Conservation (phyloP, 64 coral and sea anemone species). For the Stylophora pistillata region DNA sequence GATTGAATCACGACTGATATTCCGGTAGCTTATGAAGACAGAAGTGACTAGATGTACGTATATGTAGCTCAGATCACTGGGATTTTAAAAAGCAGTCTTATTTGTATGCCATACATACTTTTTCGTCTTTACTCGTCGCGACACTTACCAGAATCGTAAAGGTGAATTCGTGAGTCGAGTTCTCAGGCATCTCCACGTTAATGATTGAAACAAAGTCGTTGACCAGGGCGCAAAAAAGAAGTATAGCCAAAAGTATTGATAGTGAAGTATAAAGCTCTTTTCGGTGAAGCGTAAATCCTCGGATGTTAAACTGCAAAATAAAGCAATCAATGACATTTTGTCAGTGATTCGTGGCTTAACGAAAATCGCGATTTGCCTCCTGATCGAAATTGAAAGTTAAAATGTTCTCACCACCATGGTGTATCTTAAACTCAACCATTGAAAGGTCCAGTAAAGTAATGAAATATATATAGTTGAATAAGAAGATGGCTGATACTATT, state of each 20-base stretch:
- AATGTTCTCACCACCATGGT: neutral
- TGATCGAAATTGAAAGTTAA: neutral
- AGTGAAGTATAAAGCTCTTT: slow-evolving; percentile 78
- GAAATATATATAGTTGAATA: too few species aligned
- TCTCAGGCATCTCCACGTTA: slow-evolving; percentile 83
- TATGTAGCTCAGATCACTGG: too few species aligned
- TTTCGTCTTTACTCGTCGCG: neutral
- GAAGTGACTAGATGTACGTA: too few species aligned
- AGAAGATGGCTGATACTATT: neutral
- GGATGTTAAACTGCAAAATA: slow-evolving; percentile 87
- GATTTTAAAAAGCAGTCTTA: too few species aligned
- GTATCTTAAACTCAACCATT: slow-evolving; percentile 4
- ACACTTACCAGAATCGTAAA: slow-evolving; percentile 81
- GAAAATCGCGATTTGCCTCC: neutral
- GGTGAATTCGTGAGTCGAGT: slow-evolving; percentile 82
- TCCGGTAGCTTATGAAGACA: too few species aligned
- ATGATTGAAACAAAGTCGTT: slow-evolving; percentile 85
- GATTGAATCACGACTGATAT: too few species aligned
- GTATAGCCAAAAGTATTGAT: slow-evolving; percentile 63
- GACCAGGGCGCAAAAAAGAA: slow-evolving; percentile 78
- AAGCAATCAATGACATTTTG: slow-evolving; percentile 6
- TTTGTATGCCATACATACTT: too few species aligned
- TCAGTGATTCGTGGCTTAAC: neutral
- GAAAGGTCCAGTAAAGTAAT: slow-evolving; percentile 11
- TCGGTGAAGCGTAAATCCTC: slow-evolving; percentile 78